These are phyloP conservation scores for Arenaria interpres DNA, from an alignment of 2,113 vertebrate species.

Conservation along the genomic window DNA sequence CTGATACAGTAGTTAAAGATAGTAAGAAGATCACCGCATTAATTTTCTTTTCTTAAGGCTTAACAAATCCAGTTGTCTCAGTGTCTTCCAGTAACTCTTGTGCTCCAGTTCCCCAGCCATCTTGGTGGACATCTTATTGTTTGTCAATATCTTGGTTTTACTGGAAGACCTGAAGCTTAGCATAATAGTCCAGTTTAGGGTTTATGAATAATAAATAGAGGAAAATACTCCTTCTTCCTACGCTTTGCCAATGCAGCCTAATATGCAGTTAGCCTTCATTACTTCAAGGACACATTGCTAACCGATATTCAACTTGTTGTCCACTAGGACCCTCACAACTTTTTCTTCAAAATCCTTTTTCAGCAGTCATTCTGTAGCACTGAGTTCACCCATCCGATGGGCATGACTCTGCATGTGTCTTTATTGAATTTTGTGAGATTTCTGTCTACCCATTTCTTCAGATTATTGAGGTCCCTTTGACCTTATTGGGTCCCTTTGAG, in stretches of 20 bases:
- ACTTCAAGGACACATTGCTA: background rate
- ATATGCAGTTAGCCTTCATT: background rate
- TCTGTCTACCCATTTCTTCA: background rate
- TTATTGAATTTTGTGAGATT: background rate
- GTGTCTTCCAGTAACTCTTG: background rate
- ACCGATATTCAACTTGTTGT: background rate
- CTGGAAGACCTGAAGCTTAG: background rate
- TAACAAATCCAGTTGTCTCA: background rate
- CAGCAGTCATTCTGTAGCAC: background rate
- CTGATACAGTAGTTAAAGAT: background rate
- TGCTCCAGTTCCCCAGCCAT: background rate
- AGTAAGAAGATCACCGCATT: background rate
- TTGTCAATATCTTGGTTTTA: background rate
- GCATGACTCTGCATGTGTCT: background rate
- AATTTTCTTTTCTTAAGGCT: background rate
- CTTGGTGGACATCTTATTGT: background rate
- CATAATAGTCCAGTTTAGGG: background rate
- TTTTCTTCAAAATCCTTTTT: background rate
- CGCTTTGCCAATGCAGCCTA: background rate
- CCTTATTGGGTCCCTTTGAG: background rate
- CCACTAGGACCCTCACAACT: background rate
- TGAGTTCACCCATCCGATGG: background rate
- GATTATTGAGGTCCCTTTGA: background rate
- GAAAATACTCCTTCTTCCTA: background rate
- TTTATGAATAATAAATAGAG: background rate